These are phyloP conservation scores for Chaetodon trifasciatus DNA, from an alignment of 2,797 vertebrate genomes.

Conservation along the genomic window DNA sequence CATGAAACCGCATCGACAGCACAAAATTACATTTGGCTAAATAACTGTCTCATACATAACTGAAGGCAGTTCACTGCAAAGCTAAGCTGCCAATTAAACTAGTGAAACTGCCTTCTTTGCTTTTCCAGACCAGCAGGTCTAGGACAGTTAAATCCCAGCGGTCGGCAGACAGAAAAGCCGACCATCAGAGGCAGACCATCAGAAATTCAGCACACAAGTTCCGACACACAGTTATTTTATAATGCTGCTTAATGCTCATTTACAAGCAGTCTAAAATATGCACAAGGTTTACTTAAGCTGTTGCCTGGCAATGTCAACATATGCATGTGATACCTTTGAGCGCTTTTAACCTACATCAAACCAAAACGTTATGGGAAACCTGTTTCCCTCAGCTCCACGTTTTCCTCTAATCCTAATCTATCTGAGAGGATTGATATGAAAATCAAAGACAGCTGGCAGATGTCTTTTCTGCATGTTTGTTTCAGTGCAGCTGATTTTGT, in stretches of 20 bases:
- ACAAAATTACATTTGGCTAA: constrained; percentile 45
- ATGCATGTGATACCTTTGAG: constrained; percentile 22
- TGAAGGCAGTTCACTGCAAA: constrained; percentile 43
- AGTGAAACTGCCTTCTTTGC: constrained; percentile 51
- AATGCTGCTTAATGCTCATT: constrained; percentile 20
- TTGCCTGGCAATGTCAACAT: constrained; percentile 23
- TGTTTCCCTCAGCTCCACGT: constrained; percentile 21
- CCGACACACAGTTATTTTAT: constrained; percentile 1
- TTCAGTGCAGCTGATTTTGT: constrained; percentile 27
- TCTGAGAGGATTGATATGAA: constrained; percentile 26
- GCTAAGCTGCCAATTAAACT: constrained; percentile 55
- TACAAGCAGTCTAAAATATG: constrained; percentile 34
- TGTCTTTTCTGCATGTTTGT: constrained; percentile 21
- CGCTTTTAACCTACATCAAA: constrained; percentile 43
- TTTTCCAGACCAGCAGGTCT: constrained; percentile 55
- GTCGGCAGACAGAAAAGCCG: constrained; percentile 12
- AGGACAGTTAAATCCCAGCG: constrained; percentile 56
- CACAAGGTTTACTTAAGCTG: constrained; percentile 18
- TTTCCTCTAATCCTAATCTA: constrained; percentile 40
- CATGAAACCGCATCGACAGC: constrained; percentile 32
- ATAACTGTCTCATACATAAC: constrained; percentile 42
- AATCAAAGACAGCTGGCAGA: constrained; percentile 4
- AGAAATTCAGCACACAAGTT: constrained; percentile 22
- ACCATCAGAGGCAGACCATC: constrained; percentile 26
- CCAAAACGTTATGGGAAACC: constrained; percentile 7